phyloP scores from a whole-genome alignment of 2,888 invertebrate genomes.

The Mimas tiliae region DNA sequence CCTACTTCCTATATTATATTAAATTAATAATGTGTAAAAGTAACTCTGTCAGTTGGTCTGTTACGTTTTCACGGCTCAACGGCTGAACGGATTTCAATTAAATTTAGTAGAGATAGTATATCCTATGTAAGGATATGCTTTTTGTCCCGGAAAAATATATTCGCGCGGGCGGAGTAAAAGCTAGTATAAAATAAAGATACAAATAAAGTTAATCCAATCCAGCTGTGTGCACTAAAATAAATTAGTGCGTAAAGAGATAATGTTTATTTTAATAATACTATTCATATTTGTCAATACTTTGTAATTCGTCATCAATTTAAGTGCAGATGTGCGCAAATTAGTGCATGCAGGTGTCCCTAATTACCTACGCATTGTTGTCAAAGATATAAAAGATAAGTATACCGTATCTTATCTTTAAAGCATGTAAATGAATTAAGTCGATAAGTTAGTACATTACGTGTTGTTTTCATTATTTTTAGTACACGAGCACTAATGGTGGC shows the following conservation, averaged over 20 bases:
- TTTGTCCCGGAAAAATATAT: too few species aligned
- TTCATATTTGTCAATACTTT: background rate
- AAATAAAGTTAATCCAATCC: background rate
- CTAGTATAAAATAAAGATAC: too few species aligned
- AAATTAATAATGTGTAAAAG: too few species aligned
- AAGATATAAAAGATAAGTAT: constrained; percentile 7
- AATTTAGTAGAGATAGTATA: too few species aligned
- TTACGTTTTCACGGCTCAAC: too few species aligned
- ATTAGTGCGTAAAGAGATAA: constrained; percentile 7
- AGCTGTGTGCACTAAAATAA: background rate
- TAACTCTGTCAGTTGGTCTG: too few species aligned
- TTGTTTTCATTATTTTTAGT: constrained; percentile 10
- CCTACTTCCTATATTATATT: too few species aligned
- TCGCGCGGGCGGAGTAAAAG: too few species aligned
- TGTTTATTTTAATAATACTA: background rate
- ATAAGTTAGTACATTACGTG: background rate
- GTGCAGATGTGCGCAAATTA: constrained; percentile 26
- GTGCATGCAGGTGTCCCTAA: constrained; percentile 34
- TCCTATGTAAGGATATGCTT: too few species aligned
- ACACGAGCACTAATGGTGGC: background rate
- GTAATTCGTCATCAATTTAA: constrained; percentile 1
- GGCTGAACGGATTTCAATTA: too few species aligned
- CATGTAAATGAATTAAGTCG: constrained; percentile 4
- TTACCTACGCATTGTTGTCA: constrained; percentile 16
- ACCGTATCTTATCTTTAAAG: constrained; percentile 7